Conservation (phyloP, 2,113 vertebrate species). For the Calonectris borealis region DNA sequence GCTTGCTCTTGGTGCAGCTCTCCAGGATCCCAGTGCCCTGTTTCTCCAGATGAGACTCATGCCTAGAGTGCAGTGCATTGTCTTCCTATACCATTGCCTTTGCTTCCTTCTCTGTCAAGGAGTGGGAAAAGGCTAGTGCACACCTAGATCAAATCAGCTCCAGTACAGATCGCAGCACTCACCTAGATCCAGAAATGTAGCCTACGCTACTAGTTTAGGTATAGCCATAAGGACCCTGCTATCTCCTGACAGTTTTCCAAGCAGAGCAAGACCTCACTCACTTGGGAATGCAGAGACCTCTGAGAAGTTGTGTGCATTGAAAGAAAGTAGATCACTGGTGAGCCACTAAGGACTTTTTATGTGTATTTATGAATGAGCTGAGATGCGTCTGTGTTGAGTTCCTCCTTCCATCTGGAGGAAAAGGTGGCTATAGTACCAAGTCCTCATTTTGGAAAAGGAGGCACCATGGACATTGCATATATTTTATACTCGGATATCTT, state of each 20-base stretch:
- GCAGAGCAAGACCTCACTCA: not conserved
- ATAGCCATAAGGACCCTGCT: not conserved
- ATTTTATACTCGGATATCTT: not conserved
- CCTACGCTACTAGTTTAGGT: not conserved
- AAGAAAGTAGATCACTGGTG: not conserved
- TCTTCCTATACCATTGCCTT: not conserved
- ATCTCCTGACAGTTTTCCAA: not conserved
- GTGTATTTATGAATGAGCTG: not conserved
- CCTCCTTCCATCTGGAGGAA: not conserved
- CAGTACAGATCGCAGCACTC: not conserved
- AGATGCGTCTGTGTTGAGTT: not conserved
- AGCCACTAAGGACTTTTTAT: not conserved
- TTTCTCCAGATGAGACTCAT: not conserved
- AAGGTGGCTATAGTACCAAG: not conserved
- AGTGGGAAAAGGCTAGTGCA: not conserved
- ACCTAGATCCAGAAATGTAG: not conserved
- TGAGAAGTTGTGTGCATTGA: not conserved
- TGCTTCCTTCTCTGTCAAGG: not conserved
- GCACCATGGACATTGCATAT: not conserved
- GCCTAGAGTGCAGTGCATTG: not conserved
- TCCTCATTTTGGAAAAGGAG: not conserved
- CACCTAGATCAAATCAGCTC: not conserved
- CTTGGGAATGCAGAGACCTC: not conserved
- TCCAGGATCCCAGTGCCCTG: not conserved
- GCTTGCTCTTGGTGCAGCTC: rapidly evolving